Base-by-base conservation (phyloP, 2,888 invertebrate genomes). In the Eurytoma adleriae region DNA sequence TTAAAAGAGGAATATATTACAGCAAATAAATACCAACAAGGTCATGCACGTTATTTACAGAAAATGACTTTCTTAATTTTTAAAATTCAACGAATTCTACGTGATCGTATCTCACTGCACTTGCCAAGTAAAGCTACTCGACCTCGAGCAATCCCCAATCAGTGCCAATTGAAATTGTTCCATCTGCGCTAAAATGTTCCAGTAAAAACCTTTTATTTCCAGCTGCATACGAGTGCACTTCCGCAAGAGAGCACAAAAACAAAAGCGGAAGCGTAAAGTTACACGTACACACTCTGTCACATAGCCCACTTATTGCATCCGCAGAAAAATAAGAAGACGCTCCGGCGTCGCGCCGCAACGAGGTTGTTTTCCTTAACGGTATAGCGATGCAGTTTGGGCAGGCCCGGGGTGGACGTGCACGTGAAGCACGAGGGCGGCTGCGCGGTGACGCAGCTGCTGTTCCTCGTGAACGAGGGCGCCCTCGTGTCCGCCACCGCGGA, bases 381-480 rank as follows among this genome's bases (percentile, higher is more conserved):
- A 86, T 82, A 7, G 18, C 12, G 57, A 66, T 64, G 75, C 91
- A 98, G 99, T 92, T 93, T 99, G 89, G 99, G 99, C 74, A 95
- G 98, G 81, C 98, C 99, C 0, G 99, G 99, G 52, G 99, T 99
- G 82, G 99, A 99, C 92, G 96, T 96, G 81, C 96, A 98, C 92
- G 95, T 97, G 81, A 95, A 96, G 82, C 99, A 99, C 92, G 97
- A 97, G 88, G 91, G 91, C 74, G 93, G 93, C 83, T 93, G 94
- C 84, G 95, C 97, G 71, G 97, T 99, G 82, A 93, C 97, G 85
- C 98, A 98, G 92, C 94, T 98, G 86, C 95, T 96, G 91, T 99
- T 99, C 92, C 94, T 99, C 86, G 93, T 98, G 89, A 99, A 99
- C 93, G 99, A 99, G 93, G 99, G 99, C 78, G 97, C 97, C 79